Conservation (phyloP, 2,888 invertebrate species). For the Eupithecia tripunctaria region DNA sequence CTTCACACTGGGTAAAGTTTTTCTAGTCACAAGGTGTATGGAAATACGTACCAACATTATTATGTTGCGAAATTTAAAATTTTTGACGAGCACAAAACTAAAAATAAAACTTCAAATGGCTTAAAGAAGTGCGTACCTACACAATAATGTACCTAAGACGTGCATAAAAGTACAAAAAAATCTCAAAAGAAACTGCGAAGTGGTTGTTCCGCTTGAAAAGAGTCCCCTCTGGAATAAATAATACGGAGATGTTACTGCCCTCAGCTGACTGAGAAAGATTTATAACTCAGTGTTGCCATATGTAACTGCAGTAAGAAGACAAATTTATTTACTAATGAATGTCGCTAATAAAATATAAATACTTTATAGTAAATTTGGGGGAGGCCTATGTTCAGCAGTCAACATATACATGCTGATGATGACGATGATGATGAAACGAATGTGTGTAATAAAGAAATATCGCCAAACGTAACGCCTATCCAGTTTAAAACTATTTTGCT, state of each 20-base stretch:
- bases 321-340: not conserved
- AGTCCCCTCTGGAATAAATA: not conserved
- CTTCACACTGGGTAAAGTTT: not conserved
- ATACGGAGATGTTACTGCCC: constrained; percentile 10
- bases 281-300: constrained; percentile 9
- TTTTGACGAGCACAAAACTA: too few relatives aligned
- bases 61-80: too few relatives aligned
- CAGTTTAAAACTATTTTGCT: too few relatives aligned
- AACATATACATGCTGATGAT: too few relatives aligned
- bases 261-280: not conserved
- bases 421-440: too few relatives aligned
- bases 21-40: not conserved
- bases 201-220: not conserved
- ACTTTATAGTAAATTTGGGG: too few relatives aligned
- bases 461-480: too few relatives aligned
- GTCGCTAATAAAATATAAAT: too few relatives aligned
- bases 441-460: too few relatives aligned
- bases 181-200: not conserved
- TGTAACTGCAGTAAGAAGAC: not conserved
- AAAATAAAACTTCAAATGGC: too few relatives aligned
- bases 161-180: not conserved
- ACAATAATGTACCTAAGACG: not conserved
- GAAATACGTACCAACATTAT: not conserved
- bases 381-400: too few relatives aligned
- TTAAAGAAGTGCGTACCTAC: not conserved